Base-by-base conservation (phyloP, 2,113 vertebrate genomes). In the Cervus canadensis region DNA sequence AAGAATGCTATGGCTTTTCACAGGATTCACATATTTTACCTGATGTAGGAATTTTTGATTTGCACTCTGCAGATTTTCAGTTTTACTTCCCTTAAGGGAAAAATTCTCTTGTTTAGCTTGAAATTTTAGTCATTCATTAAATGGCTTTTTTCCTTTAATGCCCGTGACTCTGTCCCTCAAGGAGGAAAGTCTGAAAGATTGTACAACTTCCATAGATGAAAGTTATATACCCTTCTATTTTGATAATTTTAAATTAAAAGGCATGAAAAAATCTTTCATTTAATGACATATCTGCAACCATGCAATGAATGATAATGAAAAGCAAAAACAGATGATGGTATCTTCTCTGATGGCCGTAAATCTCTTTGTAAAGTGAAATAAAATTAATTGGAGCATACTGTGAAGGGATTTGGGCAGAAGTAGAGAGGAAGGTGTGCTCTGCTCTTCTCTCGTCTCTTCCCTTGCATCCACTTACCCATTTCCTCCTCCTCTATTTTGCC, bases 401-500 rank as follows among this genome's bases (percentile, higher is more conserved):
- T 94, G 50, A 2, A 87, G 84, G n/a, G 87, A 45, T 94, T 97
- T 93, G 13, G 16, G 57, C n/a, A 2, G 33, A 48, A 36, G 9
- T 45, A 23, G 78, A 81, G 52, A 76, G 2, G 90, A 57, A 86
- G 59, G 9, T 50, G 50, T 95, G 26, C 84, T 33, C 36, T 88
- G 71, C 92, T 48, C 2, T 67, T 96, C 94, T 97, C 93, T 16
- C 78, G 67, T 85, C 86, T 97, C 91, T 94, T 89, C 96, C 96
- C 98, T 95, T 92, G 76, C 36, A 97, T 93, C 64, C 57, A 79
- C 91, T 94, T 91, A 81, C 1, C 2, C 76, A 83, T 97, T 98
- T 96, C 92, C 71, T 98, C 96, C 96, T 94, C 79, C 94, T 97
- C 87, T 98, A 93, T 98, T 98, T 98, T 98, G 96, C 98, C 97